These are phyloP conservation scores for Remorina albescens DNA, from an alignment of 2,797 vertebrate species.

Conservation along the genomic window DNA sequence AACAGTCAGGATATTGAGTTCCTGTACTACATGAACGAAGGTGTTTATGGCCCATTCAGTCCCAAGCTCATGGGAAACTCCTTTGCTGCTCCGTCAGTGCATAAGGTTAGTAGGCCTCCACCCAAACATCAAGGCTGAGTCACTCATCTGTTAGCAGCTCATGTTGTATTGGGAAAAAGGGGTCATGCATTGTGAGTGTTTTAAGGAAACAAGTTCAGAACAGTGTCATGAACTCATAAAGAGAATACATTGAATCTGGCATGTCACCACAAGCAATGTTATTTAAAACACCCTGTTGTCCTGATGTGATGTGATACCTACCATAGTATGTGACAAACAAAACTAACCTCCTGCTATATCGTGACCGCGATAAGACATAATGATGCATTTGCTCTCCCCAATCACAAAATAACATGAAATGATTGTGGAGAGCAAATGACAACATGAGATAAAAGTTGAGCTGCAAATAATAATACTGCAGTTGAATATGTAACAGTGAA, in stretches of 20 bases:
- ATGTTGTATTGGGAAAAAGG: slow-evolving; percentile 12
- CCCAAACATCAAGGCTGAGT: slow-evolving; percentile 37
- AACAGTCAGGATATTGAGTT: slow-evolving; percentile 89
- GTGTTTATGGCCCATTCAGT: slow-evolving; percentile 97
- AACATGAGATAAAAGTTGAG: too few species aligned
- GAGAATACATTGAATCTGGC: background rate
- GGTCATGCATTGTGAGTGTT: slow-evolving; percentile 33
- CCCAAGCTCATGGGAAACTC: slow-evolving; percentile 93
- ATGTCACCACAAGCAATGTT: background rate
- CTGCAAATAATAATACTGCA: background rate
- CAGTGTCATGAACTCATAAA: too few species aligned
- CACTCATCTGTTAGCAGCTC: slow-evolving; percentile 31
- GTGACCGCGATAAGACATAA: background rate
- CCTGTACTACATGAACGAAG: slow-evolving; percentile 97
- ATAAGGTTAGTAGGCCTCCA: slow-evolving; percentile 88
- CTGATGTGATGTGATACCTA: background rate
- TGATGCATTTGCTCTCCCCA: background rate
- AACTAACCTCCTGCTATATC: background rate
- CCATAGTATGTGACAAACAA: background rate
- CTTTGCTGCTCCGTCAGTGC: slow-evolving; percentile 91
- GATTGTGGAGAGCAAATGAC: too few species aligned
- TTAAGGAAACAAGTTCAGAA: slow-evolving; percentile 9
- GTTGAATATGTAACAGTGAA: background rate
- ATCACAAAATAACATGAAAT: background rate
- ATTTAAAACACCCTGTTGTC: background rate